Percentiles rank a stretch among this genome's conserved stretches.
These are phyloP conservation scores for Charina bottae DNA, from an alignment of 2,113 vertebrate genomes.

Conservation along the genomic window DNA sequence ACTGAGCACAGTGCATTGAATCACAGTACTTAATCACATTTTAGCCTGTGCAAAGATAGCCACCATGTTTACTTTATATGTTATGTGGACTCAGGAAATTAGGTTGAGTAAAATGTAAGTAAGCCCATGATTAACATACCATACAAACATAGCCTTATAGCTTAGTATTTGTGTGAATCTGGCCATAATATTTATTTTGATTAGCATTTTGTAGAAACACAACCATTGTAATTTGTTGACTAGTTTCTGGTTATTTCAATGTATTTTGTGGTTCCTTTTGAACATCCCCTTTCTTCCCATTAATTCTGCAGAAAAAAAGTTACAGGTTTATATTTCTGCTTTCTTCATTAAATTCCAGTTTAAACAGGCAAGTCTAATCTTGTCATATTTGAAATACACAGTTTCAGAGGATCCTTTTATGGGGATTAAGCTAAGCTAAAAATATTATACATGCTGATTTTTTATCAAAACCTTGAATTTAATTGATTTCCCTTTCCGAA, in stretches of 20 bases:
- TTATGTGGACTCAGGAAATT: neutral
- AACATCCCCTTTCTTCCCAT: neutral
- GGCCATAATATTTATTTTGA: neutral
- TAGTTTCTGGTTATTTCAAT: neutral
- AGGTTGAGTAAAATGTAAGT: neutral
- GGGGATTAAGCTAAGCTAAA: neutral
- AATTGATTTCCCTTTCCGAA: conserved; percentile 36
- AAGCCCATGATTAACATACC: neutral
- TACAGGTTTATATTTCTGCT: neutral
- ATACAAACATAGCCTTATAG: neutral
- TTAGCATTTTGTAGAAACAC: neutral
- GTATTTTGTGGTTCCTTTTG: neutral
- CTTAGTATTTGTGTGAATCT: neutral
- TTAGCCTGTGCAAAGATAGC: neutral
- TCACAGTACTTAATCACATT: neutral
- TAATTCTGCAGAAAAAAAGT: neutral
- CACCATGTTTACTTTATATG: neutral
- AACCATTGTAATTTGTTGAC: neutral
- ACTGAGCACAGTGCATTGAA: neutral
- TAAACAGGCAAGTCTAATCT: neutral
- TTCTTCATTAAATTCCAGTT: neutral
- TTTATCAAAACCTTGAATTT: neutral
- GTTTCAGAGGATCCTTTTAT: neutral
- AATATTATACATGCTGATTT: neutral
- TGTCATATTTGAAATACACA: neutral